Conservation (phyloP, 2,888 invertebrate genomes). For the Glomeris marginata region DNA sequence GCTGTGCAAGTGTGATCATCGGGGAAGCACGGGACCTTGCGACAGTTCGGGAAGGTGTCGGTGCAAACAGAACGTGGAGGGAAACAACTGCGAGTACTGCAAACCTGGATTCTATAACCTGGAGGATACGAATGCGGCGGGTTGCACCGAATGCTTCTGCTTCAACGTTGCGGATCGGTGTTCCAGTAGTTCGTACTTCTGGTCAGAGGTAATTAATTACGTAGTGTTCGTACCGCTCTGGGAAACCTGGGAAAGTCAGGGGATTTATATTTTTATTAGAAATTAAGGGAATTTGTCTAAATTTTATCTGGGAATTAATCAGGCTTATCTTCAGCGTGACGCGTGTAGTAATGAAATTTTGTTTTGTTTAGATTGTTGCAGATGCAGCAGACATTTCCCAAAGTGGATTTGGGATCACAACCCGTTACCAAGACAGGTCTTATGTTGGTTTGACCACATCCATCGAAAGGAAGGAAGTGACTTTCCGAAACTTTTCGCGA, state of each 20-base stretch:
- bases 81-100: conserved; percentile 60
- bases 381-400: too few species aligned
- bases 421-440: conserved; percentile 24
- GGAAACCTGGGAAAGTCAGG: too few species aligned
- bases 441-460: conserved; percentile 30
- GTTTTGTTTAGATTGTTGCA: too few species aligned
- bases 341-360: too few species aligned
- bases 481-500: conserved; percentile 24
- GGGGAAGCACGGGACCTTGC: background rate
- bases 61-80: conserved; percentile 54
- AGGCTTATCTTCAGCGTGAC: too few species aligned
- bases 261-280: too few species aligned
- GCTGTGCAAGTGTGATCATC: too few species aligned
- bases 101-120: conserved; percentile 63
- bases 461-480: conserved; percentile 31
- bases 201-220: conserved; percentile 48
- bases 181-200: conserved; percentile 44
- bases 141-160: conserved; percentile 79
- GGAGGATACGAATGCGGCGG: conserved; percentile 48
- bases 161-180: conserved; percentile 64
- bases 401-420: conserved; percentile 20
- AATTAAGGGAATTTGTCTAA: too few species aligned
- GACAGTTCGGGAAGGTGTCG: background rate
- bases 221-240: too few species aligned
- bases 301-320: too few species aligned